Conservation (phyloP, 2,113 vertebrate species). For the Eretmochelys imbricata region DNA sequence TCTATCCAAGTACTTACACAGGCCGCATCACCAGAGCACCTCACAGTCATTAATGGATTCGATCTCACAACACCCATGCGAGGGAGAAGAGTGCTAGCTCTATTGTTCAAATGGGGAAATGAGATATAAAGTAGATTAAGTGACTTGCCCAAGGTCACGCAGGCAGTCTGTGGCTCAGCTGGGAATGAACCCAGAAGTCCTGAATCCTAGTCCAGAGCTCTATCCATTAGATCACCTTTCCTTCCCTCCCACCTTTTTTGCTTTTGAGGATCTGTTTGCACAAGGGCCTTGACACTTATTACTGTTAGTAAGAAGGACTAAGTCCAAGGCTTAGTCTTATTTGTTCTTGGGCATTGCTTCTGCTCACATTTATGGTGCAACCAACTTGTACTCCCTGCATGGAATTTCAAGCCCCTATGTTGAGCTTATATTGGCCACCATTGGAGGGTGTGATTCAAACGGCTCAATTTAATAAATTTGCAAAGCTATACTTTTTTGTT, state of each 20-base stretch:
- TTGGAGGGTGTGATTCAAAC: neutral
- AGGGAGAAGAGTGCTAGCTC: neutral
- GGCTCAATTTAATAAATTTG: neutral
- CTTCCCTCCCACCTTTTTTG: neutral
- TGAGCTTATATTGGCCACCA: neutral
- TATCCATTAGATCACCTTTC: neutral
- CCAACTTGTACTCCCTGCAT: neutral
- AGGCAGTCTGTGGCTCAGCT: neutral
- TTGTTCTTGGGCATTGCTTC: neutral
- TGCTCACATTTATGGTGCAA: neutral
- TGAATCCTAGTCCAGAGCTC: neutral
- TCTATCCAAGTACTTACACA: neutral
- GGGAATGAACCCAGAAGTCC: neutral
- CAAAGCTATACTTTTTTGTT: neutral
- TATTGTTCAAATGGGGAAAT: neutral
- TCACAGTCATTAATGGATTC: neutral
- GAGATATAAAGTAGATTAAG: neutral
- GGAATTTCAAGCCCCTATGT: neutral
- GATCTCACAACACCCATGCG: neutral
- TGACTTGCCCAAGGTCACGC: neutral
- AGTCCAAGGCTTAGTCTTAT: neutral
- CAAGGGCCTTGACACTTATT: neutral
- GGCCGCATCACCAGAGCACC: rapidly evolving
- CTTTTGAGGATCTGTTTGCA: neutral
- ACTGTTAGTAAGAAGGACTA: neutral